Evolutionary conservation across 2,113 vertebrate genomes (phyloP), one percentile per base, ranked within the genome.

Genomic region (Acanthochromis polyacanthus): DNA sequence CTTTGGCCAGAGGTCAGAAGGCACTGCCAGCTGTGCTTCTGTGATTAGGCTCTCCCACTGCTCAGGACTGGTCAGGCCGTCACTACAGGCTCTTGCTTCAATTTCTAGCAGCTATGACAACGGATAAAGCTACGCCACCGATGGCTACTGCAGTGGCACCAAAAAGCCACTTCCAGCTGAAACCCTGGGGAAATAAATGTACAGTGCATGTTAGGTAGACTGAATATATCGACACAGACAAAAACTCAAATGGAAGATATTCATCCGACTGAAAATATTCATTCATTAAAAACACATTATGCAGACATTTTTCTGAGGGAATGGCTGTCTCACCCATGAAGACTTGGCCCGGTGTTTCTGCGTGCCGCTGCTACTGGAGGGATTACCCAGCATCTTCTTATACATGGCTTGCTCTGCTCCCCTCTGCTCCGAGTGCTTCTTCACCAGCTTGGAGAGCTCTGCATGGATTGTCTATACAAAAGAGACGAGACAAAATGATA

Each of bases 81-180:
- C 64, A 46, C 51, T 32, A 40, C 73, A 69, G 62, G 79, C 45
- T 75, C 20, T 51, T 19, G 20, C 30, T 71, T 95, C 93, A 99
- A 89, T 98, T 99, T 92, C 98, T 96, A 38, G 98, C 98, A 3
- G 98, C 98, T 28, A 99, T 97, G 94, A 98, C 95, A 28, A 99
- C 97, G 0, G 98, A 99, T 85, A 99, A 90, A 14, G 97, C 98
- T 81, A 99, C 96, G 0, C 98, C 97, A 1, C 98, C 98, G 0
- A 99, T 95, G 8, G 98, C 98, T 4, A 99, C 95, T 0, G 97
- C 97, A 0, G 98, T 98, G 0, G 98, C 98, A 0, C 98, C 97
- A 0, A 99, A 99, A 50, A 99, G 95, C 98, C 97, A 99, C 89
- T 99, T 99, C 98, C 98, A 99, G 23, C 93, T 95, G 75, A 95